Percentiles rank a stretch among this genome's conserved stretches.
Evolutionary conservation across 2,113 vertebrate genomes (phyloP).

Genomic region (Eonycteris spelaea): DNA sequence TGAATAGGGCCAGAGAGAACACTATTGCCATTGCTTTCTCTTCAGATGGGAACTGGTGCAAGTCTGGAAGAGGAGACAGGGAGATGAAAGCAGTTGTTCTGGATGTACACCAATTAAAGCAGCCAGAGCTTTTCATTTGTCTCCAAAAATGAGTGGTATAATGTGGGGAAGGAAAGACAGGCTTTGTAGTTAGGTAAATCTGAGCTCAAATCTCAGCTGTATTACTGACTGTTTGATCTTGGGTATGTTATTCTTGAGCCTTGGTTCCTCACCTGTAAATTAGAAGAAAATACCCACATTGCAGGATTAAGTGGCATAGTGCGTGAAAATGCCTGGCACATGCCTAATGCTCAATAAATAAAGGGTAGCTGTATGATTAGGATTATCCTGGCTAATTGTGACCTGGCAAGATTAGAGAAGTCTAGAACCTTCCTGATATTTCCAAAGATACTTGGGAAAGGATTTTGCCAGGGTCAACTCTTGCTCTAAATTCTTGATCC

Average conservation of each 20-base stretch:
- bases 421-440: neutral
- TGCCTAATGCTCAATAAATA: neutral
- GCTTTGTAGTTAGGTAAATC: neutral
- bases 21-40: neutral
- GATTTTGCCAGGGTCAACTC: neutral
- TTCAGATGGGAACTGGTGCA: neutral
- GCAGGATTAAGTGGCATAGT: conserved; percentile 11
- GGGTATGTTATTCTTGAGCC: neutral
- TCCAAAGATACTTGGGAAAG: neutral
- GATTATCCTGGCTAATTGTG: conserved; percentile 2
- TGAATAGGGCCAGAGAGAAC: neutral
- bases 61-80: neutral
- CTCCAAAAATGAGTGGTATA: neutral
- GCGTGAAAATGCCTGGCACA: neutral
- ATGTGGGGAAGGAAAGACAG: neutral
- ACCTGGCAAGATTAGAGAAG: neutral
- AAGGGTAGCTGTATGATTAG: neutral
- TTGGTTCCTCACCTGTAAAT: neutral
- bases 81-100: neutral
- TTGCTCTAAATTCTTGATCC: neutral
- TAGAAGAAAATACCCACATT: conserved; percentile 17
- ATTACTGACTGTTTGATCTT: neutral
- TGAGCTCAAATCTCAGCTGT: neutral
- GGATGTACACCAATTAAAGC: neutral
- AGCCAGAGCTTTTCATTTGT: neutral